Percentiles rank a stretch among this genome's conserved stretches.
These are phyloP conservation scores for Neodiprion fabricii DNA, from an alignment of 1,140 invertebrate species.

Conservation along the genomic window DNA sequence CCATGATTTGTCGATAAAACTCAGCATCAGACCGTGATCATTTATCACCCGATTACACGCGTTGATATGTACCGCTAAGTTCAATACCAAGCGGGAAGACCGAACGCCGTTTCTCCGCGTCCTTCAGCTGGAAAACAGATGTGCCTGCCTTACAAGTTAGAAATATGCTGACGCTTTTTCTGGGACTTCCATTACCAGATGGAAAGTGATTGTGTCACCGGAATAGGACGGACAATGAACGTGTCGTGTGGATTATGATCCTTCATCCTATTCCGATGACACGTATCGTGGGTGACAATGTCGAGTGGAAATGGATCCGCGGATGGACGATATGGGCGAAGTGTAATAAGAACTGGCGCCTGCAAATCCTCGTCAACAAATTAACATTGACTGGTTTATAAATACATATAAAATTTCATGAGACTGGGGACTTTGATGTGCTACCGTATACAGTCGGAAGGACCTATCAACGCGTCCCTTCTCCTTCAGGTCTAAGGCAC, in stretches of 20 bases:
- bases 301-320: neutral
- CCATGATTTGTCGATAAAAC: neutral
- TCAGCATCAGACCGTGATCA: neutral
- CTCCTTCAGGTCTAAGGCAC: neutral
- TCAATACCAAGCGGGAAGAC: too few species aligned
- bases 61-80: too few species aligned
- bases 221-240: too few species aligned
- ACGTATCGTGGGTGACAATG: too few species aligned
- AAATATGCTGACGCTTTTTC: neutral
- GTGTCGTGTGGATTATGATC: too few species aligned
- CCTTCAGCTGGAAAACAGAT: too few species aligned
- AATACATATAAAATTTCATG: slow-evolving; percentile 30
- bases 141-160: neutral
- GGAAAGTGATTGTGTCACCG: too few species aligned
- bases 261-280: too few species aligned
- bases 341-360: neutral
- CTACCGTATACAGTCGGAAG: neutral
- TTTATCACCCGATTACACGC: neutral
- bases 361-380: neutral
- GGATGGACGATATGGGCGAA: neutral
- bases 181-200: too few species aligned
- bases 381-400: slow-evolving; percentile 38
- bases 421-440: neutral
- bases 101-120: too few species aligned
- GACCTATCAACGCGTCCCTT: neutral